Evolutionary conservation across 2,888 invertebrate genomes (phyloP).

Genomic region (Pachycephus smyrnensis): DNA sequence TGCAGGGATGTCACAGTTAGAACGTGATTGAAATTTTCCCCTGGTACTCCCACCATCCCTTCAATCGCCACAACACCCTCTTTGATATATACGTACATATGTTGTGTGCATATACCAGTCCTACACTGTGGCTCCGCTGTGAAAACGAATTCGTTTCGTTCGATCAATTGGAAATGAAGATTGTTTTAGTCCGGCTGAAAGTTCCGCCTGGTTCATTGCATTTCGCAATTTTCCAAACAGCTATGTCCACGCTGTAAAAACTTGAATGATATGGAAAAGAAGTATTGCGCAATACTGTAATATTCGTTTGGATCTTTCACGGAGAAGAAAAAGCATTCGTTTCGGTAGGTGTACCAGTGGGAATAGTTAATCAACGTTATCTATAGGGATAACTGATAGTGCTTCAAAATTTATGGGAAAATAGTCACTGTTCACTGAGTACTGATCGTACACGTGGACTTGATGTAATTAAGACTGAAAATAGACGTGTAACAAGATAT

Average conservation of each 20-base stretch:
- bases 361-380: background rate
- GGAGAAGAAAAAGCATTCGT: background rate
- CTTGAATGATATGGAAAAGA: background rate
- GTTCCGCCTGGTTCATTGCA: conserved; percentile 99
- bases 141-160: conserved; percentile 9
- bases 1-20: background rate
- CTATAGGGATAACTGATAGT: background rate
- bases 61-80: conserved; percentile 17
- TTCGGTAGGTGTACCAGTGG: background rate
- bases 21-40: conserved; percentile 54
- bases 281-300: background rate
- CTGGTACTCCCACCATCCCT: conserved; percentile 25
- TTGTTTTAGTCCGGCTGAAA: conserved; percentile 76
- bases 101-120: conserved; percentile 18
- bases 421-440: background rate
- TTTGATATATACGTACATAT: background rate
- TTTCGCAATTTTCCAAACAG: conserved; percentile 85
- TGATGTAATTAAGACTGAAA: background rate
- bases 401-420: background rate
- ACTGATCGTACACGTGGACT: background rate
- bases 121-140: conserved; percentile 31
- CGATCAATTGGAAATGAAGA: conserved; percentile 3
- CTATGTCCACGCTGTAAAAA: background rate
- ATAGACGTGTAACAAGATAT: background rate
- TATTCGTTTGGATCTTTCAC: background rate